phyloP scores from a whole-genome alignment of 2,888 invertebrate genomes.

The Luperina testacea region DNA sequence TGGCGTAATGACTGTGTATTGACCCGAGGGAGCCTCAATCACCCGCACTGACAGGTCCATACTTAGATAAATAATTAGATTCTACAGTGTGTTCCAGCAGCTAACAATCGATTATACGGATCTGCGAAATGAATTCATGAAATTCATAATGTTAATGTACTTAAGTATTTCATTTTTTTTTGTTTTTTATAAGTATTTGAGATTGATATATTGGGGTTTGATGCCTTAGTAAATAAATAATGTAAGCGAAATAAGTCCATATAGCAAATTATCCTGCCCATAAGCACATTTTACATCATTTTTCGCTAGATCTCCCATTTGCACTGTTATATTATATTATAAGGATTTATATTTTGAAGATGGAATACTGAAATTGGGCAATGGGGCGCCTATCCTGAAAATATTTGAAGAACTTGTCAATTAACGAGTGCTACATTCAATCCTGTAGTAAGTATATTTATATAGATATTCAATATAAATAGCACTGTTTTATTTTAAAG shows the following conservation, averaged over 20 bases:
- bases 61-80: not conserved
- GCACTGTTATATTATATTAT: no score
- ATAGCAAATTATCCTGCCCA: not conserved
- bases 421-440: not conserved
- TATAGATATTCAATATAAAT: not conserved
- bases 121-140: not conserved
- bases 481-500: not conserved
- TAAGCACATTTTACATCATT: not conserved
- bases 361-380: not conserved
- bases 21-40: no score
- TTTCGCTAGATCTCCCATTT: not conserved
- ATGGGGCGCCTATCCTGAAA: not conserved
- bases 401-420: not conserved
- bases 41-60: not conserved
- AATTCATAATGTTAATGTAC: not conserved
- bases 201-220: not conserved
- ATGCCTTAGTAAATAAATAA: not conserved
- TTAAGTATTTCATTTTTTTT: not conserved
- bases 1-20: not conserved
- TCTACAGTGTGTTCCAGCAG: not conserved
- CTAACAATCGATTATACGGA: not conserved
- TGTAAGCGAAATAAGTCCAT: not conserved
- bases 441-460: not conserved
- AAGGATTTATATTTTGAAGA: not conserved
- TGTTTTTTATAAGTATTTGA: not conserved